These are phyloP conservation scores for Ageneiosus marmoratus DNA, from an alignment of 2,113 vertebrate species.

Conservation along the genomic window DNA sequence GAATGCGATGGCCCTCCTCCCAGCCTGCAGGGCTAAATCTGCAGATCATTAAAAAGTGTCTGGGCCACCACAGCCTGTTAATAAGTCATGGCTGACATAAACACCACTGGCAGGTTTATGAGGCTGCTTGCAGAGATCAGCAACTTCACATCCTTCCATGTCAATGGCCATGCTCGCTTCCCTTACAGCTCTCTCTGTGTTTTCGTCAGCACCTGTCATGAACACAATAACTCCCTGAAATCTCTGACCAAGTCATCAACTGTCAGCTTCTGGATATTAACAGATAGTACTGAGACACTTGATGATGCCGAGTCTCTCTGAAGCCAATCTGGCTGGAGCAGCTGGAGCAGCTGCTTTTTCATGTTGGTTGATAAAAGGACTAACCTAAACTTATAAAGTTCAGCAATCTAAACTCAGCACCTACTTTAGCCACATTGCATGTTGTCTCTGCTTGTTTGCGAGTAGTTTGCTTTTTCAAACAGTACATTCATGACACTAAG, in stretches of 20 bases:
- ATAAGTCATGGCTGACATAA: constrained; percentile 60
- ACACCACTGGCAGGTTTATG: constrained; percentile 61
- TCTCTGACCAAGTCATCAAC: constrained; percentile 15
- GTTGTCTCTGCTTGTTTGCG: not conserved
- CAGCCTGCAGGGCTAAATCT: constrained; percentile 41
- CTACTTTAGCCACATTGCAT: not conserved
- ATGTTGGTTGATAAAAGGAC: not conserved
- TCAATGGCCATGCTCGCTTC: constrained; percentile 22
- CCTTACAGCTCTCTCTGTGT: constrained; percentile 33
- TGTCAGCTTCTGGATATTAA: constrained; percentile 12
- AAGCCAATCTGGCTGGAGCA: not conserved
- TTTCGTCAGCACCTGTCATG: constrained; percentile 32
- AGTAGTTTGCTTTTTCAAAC: not conserved
- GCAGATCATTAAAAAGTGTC: constrained; percentile 46
- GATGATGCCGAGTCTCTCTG: not conserved
- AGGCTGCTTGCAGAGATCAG: constrained; percentile 52
- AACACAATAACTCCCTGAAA: constrained; percentile 30
- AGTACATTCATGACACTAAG: not conserved
- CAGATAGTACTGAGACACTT: not conserved
- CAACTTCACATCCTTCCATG: constrained; percentile 41
- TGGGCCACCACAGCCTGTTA: constrained; percentile 37
- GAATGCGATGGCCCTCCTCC: constrained; percentile 25
- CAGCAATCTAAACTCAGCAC: not conserved
- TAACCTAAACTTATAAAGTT: not conserved
- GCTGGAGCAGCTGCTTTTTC: not conserved